Evolutionary conservation across 30 jellyfish, hydroid and myxozoan species (phyloP).

Genomic region (Hydractinia echinata): DNA sequence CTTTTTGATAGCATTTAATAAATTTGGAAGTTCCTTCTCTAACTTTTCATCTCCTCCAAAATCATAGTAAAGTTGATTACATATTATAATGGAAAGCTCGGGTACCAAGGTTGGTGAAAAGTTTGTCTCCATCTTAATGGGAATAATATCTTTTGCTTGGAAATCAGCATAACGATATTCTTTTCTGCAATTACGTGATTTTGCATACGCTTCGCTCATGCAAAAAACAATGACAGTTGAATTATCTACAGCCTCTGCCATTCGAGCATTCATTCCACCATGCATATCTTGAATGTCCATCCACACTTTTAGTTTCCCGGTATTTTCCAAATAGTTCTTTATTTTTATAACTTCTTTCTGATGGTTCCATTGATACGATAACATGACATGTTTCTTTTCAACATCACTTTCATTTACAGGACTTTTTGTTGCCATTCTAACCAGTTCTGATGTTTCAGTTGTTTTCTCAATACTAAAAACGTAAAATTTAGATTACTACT

Average conservation of each 20-base stretch:
- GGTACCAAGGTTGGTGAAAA: neutral
- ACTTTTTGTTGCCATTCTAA: no score
- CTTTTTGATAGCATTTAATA: neutral
- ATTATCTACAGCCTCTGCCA: conserved; percentile 18
- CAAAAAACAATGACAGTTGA: conserved; percentile 8
- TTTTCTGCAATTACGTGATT: neutral
- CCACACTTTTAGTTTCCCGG: conserved; percentile 7
- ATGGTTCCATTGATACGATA: conserved; percentile 17
- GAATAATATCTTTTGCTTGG: conserved; percentile 1
- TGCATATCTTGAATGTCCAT: conserved; percentile 12
- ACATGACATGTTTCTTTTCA: neutral
- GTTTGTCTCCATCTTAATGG: neutral
- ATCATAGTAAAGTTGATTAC: conserved; percentile 3
- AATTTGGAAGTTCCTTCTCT: neutral
- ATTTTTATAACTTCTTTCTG: neutral
- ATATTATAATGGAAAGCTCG: neutral
- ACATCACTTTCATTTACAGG: no score
- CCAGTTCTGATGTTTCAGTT: no score
- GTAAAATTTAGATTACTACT: no score
- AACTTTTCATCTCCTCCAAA: neutral
- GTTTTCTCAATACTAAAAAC: no score
- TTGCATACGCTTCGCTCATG: conserved; percentile 18
- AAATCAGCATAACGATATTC: conserved; percentile 9
- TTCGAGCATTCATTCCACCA: conserved; percentile 8
- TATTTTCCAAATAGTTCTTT: neutral